Base-by-base conservation (phyloP, 2,888 invertebrate species). In the Drosophila testacea region DNA sequence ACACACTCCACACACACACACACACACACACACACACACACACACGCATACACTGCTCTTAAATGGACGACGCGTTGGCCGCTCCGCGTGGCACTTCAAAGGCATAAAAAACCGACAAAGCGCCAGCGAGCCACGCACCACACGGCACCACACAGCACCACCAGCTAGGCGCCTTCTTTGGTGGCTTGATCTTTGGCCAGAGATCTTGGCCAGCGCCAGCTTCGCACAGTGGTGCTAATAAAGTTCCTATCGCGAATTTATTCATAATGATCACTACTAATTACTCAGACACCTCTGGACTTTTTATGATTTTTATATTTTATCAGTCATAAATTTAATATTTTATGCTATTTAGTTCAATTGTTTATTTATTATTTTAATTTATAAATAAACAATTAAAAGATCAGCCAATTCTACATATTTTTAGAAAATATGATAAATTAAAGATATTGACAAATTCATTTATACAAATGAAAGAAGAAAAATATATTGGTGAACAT, bases 161-260 rank as follows among this genome's bases (percentile, higher is more conserved):
- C 42, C 66, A 30, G 51, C 74, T 69, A 69, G 66, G 81, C 83
- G 78, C 86, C 83, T 79, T 86, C 86, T 83, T 88, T 83, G 86
- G 83, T 83, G 83, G 87, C 83, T 86, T 88, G 84, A 88, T 84
- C 89, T 84, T 88, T 84, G 81, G 68, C 78, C 89, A 63, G 36
- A 10, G 36, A 28, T 16, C 16, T 65, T 65, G 62, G 64, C 73
- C 73, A 62, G 51, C 69, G 4, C 48, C 51, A 55, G 38, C 4
- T 9, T 10, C 27, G 39, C 48, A 48, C 48, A 48, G 48, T 48
- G 48, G 47, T 30, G 30, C 9, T 5, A 47, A 47, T 9, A 2
- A 16, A 5, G 10, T 4, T 32, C 10, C 13, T 1, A 48, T 7
- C 11, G 4, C 13, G 13, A 38, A 27, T n/a, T 22, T 0, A 9